Percentiles rank a stretch among this genome's conserved stretches.
These are phyloP conservation scores for Calameuta pallipes DNA, from an alignment of 2,888 invertebrate species.

Conservation along the genomic window DNA sequence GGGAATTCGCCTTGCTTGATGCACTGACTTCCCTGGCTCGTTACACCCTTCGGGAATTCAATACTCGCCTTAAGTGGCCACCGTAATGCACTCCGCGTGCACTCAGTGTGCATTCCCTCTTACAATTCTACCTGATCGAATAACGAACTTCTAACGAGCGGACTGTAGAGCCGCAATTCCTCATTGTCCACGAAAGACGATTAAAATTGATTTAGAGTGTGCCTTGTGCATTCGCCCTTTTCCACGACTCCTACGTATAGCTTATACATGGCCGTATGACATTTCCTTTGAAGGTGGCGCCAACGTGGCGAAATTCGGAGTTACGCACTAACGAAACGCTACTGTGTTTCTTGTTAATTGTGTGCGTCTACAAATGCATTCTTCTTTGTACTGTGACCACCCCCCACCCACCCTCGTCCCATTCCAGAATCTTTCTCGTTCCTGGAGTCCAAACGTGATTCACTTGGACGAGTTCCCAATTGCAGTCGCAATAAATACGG, in stretches of 20 bases:
- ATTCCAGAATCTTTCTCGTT: background rate
- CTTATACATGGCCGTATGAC: background rate
- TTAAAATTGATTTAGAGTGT: background rate
- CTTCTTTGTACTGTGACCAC: background rate
- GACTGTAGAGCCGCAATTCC: background rate
- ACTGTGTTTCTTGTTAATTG: background rate
- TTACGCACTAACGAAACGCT: background rate
- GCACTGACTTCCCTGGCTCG: background rate
- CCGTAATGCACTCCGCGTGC: background rate
- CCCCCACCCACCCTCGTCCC: background rate
- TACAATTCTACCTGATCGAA: background rate
- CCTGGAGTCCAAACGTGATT: constrained; percentile 30
- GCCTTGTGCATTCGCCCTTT: background rate
- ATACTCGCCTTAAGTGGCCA: background rate
- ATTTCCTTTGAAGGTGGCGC: background rate
- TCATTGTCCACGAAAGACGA: background rate
- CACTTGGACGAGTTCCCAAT: constrained; percentile 63
- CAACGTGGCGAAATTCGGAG: background rate
- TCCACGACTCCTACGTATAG: background rate
- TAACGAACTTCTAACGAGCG: background rate
- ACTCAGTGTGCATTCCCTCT: background rate
- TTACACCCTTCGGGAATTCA: constrained; percentile 2
- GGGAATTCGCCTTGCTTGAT: background rate
- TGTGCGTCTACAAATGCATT: background rate
- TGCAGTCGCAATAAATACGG: constrained; percentile 58